Evolutionary conservation across 2,888 invertebrate genomes (phyloP), one percentile per base, ranked within the genome.

Genomic region (Portevinia maculata): DNA sequence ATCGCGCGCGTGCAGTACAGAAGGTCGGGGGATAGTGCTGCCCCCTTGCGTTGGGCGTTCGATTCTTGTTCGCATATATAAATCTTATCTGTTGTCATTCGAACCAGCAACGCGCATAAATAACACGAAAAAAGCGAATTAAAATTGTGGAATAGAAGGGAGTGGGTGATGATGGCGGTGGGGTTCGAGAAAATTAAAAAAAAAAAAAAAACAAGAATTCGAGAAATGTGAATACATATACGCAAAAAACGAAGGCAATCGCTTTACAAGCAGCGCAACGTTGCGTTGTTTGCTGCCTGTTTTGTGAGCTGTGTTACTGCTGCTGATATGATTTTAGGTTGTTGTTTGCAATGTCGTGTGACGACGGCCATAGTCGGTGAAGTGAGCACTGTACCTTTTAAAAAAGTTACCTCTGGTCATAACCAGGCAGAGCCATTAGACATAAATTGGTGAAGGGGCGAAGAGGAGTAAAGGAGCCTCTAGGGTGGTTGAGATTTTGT

Each of bases 41-140:
- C 78, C 83, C 78, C 78, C 78, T 71, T 62, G 78, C 67, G 76
- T 78, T 78, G 67, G 78, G 65, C 65, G 67, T 71, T 71, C 60
- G 71, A 65, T 78, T 67, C 64, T 44, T 83, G 69, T 71, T 78
- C 78, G 83, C 83, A 83, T 78, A 64, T 70, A 78, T 78, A 83
- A 83, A 83, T 83, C 78, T 78, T 83, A 83, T 83, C 83, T 78
- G 57, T 78, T 83, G 83, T 83, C 76, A 81, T 81, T 81, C 62
- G 76, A 81, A 65, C 32, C 57, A 79, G 44, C 75, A 79, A 32
- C 55, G 41, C 65, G 62, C 55, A 79, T 62, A 79, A 79, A 64
- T 52, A 69, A 79, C 41, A 67, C 52, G 8, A 65, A 59, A 65
- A 74, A 74, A 74, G 50, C 48, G 69, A 75, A 75, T 74, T 74